phyloP scores from a whole-genome alignment of 2,797 vertebrate genomes.

The Astyanax mexicanus region DNA sequence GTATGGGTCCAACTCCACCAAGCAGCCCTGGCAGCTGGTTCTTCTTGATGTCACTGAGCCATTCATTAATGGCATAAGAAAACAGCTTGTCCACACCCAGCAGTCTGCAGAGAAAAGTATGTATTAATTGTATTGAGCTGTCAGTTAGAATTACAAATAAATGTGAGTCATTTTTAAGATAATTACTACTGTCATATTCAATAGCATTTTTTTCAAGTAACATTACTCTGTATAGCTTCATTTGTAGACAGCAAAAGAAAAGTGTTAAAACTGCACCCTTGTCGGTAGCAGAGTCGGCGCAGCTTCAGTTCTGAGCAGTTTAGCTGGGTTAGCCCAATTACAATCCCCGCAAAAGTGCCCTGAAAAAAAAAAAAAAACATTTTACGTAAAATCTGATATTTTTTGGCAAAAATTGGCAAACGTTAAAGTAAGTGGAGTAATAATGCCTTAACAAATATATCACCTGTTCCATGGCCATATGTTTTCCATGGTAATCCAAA shows the following conservation, averaged over 20 bases:
- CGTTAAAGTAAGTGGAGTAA: too few species aligned
- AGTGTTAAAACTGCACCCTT: conserved; percentile 81
- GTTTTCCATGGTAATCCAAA: conserved; percentile 97
- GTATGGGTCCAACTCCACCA: conserved; percentile 97
- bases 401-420: too few species aligned
- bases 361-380: conserved; percentile 60
- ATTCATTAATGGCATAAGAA: conserved; percentile 94
- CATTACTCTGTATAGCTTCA: neutral
- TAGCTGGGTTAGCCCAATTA: conserved; percentile 95
- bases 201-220: neutral
- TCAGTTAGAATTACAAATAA: neutral
- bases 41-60: conserved; percentile 97
- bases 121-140: neutral
- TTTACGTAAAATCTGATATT: too few species aligned
- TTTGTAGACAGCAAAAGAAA: neutral
- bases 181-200: neutral
- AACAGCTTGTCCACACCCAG: conserved; percentile 96
- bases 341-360: conserved; percentile 96
- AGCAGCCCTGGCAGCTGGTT: conserved; percentile 96
- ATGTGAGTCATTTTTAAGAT: neutral
- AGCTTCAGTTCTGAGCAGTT: conserved; percentile 97
- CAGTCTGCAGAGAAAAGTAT: conserved; percentile 77
- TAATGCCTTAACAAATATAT: neutral
- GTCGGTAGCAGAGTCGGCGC: conserved; percentile 92
- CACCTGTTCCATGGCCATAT: conserved; percentile 98